phyloP scores from a whole-genome alignment of 2,888 invertebrate genomes.

The Gastracanthus pulcherrimus region DNA sequence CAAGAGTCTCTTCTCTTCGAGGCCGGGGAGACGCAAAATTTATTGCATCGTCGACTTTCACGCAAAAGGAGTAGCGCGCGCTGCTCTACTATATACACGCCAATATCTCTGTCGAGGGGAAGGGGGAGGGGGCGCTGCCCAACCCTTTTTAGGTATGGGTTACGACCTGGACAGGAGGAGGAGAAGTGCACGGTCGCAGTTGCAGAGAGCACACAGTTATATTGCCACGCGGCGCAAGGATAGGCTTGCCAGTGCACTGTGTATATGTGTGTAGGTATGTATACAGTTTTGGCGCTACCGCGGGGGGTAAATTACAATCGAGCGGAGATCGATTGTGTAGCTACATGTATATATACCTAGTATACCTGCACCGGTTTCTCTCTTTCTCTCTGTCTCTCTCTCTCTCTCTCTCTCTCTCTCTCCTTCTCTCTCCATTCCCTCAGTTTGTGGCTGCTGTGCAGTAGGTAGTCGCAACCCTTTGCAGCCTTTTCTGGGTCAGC shows the following conservation, averaged over 20 bases:
- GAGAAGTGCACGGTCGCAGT: too few relatives aligned
- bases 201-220: constrained; percentile 33
- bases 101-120: too few relatives aligned
- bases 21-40: constrained; percentile 1
- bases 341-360: too few relatives aligned
- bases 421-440: neutral
- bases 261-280: too few relatives aligned
- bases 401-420: neutral
- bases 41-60: constrained; percentile 31
- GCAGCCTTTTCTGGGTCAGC: constrained; percentile 67
- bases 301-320: constrained; percentile 65
- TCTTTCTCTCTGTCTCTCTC: neutral
- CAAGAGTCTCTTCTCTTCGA: too few relatives aligned
- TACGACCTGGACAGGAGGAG: neutral
- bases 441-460: neutral
- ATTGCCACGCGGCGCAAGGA: constrained; percentile 32
- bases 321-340: constrained; percentile 52
- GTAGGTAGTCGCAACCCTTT: constrained; percentile 62
- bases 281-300: neutral
- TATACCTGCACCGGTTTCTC: too few relatives aligned
- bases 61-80: constrained; percentile 36
- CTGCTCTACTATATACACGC: too few relatives aligned
- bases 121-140: neutral
- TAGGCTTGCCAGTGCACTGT: too few relatives aligned
- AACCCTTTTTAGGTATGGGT: constrained; percentile 21